Evolutionary conservation across 2,797 vertebrate genomes (phyloP).

Genomic region (Phyllotis vaccarum): DNA sequence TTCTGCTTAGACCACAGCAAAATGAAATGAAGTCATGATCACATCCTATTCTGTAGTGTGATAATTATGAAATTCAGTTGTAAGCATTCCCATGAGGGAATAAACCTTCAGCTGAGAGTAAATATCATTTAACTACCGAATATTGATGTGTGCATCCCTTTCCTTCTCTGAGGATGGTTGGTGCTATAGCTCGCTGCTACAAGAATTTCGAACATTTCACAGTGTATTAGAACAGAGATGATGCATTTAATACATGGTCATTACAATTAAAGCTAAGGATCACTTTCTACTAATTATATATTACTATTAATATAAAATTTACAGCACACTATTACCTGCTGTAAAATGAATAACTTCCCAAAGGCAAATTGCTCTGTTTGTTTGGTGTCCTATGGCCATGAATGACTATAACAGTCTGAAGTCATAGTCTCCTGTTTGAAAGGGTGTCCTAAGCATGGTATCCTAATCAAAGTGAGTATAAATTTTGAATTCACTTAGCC

Average conservation of each 20-base stretch:
- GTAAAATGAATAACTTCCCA: conserved; percentile 50
- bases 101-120: background rate
- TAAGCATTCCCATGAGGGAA: background rate
- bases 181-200: background rate
- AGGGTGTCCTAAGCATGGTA: conserved; percentile 2
- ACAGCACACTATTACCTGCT: conserved; percentile 24
- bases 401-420: conserved; percentile 14
- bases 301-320: conserved; percentile 45
- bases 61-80: conserved; percentile 49
- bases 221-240: background rate
- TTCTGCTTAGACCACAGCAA: background rate
- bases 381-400: background rate
- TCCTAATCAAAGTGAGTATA: background rate
- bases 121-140: conserved; percentile 6
- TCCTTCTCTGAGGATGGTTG: conserved; percentile 31
- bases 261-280: background rate
- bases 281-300: conserved; percentile 34
- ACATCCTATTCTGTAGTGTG: background rate
- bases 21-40: background rate
- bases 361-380: background rate
- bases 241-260: background rate
- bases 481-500: conserved; percentile 35
- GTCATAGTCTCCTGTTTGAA: conserved; percentile 60
- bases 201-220: conserved; percentile 33
- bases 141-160: background rate